Percentiles rank a stretch among this genome's conserved stretches.
phyloP scores from a whole-genome alignment of 2,113 vertebrate species.

The Daubentonia madagascariensis region DNA sequence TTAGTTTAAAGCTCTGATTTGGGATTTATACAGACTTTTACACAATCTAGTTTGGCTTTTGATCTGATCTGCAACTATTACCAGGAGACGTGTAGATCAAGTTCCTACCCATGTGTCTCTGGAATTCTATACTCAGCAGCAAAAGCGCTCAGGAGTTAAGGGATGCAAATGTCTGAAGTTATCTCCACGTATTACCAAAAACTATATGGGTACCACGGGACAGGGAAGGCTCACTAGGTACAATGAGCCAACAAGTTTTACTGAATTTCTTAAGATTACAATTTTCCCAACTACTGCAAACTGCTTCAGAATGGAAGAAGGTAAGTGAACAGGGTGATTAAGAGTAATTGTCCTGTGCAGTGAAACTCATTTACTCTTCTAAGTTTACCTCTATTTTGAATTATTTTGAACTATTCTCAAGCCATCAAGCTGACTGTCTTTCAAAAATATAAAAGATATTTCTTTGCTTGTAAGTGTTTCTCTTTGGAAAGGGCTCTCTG shows the following conservation, averaged over 20 bases:
- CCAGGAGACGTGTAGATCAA: conserved; percentile 28
- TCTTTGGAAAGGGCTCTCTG: conserved; percentile 10
- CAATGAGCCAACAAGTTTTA: conserved; percentile 1
- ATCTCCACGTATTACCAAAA: neutral
- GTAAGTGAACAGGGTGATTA: neutral
- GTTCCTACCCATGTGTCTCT: conserved; percentile 16
- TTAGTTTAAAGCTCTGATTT: conserved; percentile 61
- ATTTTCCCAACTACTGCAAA: neutral
- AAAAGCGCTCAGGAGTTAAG: neutral
- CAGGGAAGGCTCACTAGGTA: neutral
- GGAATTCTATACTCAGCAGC: conserved; percentile 28
- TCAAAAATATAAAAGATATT: conserved; percentile 16
- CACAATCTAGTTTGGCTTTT: conserved; percentile 43
- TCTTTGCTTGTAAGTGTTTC: neutral
- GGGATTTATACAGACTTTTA: conserved; percentile 54
- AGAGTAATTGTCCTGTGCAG: neutral
- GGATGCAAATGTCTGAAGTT: conserved; percentile 31
- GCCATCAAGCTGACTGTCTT: neutral
- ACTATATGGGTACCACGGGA: neutral
- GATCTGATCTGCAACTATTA: conserved; percentile 47
- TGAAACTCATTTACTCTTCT: conserved; percentile 15
- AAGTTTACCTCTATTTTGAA: conserved; percentile 21
- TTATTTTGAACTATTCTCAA: conserved; percentile 50
- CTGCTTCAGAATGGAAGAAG: neutral
- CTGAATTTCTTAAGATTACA: neutral